Evolutionary conservation across 2,797 vertebrate genomes (phyloP).

Genomic region (Megaceryle alcyon): DNA sequence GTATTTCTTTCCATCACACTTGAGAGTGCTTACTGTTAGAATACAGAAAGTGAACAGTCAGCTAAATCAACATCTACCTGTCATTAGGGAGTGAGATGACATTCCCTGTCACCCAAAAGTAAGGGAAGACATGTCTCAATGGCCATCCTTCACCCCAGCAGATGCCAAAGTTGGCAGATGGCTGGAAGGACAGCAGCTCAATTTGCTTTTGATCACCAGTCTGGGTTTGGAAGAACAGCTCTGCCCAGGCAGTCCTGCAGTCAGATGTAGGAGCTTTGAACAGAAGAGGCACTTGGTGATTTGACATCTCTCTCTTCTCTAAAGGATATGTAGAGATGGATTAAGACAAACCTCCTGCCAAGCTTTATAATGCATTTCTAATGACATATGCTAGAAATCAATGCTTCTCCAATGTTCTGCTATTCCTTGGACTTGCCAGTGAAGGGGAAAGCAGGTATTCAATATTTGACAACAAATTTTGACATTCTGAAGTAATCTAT

Average conservation of each 20-base stretch:
- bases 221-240: not conserved
- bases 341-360: conserved; percentile 49
- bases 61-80: conserved; percentile 7
- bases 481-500: too few species aligned
- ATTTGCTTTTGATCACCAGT: not conserved
- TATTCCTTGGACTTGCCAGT: not conserved
- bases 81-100: not conserved
- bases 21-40: not conserved
- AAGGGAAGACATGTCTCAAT: not conserved
- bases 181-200: not conserved
- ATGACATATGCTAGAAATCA: not conserved
- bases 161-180: not conserved
- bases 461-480: not conserved
- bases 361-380: conserved; percentile 39
- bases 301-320: conserved; percentile 2
- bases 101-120: not conserved
- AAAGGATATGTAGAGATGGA: conserved; percentile 11
- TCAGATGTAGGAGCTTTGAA: not conserved
- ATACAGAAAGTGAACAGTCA: not conserved
- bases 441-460: conserved; percentile 54
- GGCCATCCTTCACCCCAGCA: not conserved
- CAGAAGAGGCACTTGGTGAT: not conserved
- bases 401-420: conserved; percentile 10
- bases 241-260: rapidly evolving
- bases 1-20: not conserved